Evolutionary conservation across 1,140 invertebrate genomes (phyloP), one percentile per base, ranked within the genome.

Genomic region (Hylyphantes graminicola): DNA sequence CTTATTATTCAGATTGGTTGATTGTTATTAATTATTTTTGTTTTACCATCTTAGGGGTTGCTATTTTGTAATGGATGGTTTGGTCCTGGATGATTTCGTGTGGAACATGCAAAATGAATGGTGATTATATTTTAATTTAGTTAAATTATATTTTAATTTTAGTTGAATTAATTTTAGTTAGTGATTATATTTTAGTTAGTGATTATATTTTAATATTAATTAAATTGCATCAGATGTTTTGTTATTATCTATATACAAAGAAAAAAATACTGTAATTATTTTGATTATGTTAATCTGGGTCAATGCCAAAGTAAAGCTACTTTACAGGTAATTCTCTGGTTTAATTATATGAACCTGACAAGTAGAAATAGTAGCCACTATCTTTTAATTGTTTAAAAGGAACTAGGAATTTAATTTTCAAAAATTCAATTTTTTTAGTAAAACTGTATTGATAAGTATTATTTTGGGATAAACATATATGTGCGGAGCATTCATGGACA

Each of bases 61-160:
- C 82, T 99, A 99, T 89, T 99, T 96, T 90, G 96, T 99, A 7
- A 93, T 93, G 87, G 96, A 98, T 87, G 93, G 93, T 7, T 88
- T 96, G 88, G 92, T 94, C 85, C 92, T 94, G 86, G 94, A 91
- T 86, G 90, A 91, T 79, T 91, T 93, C 85, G 87, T 96, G 91
- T 85, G 51, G 19, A 85, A 85, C 54, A n/a, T 85, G 4, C 82
- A 85, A 57, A 85, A 85, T 85, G 82, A 76, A 85, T 85, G 82
- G 82, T 83, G 64, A 75, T 19, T 75, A 15, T 17, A 4, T 3
- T 17, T n/a, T 9, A 65, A 35, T 21, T 17, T 65, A 9, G 19
- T 65, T 65, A 5, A n/a, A 59, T 9, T 59, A 9, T 57, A 11
- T 57, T 57, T 57, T 15, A 11, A 57, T 11, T 57, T 10, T 57